phyloP scores from a whole-genome alignment of 1,140 invertebrate species.

The Trachelipus rathkii region DNA sequence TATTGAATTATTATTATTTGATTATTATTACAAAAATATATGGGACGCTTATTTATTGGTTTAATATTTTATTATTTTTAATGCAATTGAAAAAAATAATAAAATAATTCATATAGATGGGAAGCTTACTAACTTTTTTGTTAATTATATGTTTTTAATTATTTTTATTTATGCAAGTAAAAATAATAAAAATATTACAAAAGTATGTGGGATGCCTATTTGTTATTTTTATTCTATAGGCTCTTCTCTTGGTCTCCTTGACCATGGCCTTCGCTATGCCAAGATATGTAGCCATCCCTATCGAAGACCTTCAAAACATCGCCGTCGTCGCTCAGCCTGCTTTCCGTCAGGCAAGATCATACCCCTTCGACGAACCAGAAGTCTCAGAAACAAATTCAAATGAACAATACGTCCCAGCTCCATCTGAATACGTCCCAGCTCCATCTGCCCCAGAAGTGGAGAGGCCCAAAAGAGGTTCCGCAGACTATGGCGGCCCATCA shows the following conservation, averaged over 20 bases:
- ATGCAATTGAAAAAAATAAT: too few species aligned
- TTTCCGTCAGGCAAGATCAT: slow-evolving; percentile 18
- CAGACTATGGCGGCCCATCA: slow-evolving; percentile 30
- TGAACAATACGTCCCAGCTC: not conserved
- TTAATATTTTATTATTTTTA: too few species aligned
- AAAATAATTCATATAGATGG: too few species aligned
- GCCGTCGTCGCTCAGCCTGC: slow-evolving; percentile 4
- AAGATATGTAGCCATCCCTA: slow-evolving; percentile 26
- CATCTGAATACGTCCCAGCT: not conserved
- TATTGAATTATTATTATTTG: too few species aligned
- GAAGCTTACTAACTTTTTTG: too few species aligned
- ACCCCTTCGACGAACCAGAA: slow-evolving; percentile 12
- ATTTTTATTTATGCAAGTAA: too few species aligned
- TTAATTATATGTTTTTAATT: too few species aligned
- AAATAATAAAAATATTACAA: too few species aligned
- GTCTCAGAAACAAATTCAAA: not conserved
- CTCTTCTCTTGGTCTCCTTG: not conserved
- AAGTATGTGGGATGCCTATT: too few species aligned
- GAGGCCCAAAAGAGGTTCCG: not conserved
- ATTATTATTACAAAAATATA: too few species aligned
- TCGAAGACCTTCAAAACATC: slow-evolving; percentile 26
- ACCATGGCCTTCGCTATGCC: slow-evolving; percentile 9
- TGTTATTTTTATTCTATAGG: not conserved
- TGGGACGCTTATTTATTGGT: too few species aligned
- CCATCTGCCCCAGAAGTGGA: not conserved